These are phyloP conservation scores for Fulica atra DNA, from an alignment of 2,113 vertebrate species.

Conservation along the genomic window DNA sequence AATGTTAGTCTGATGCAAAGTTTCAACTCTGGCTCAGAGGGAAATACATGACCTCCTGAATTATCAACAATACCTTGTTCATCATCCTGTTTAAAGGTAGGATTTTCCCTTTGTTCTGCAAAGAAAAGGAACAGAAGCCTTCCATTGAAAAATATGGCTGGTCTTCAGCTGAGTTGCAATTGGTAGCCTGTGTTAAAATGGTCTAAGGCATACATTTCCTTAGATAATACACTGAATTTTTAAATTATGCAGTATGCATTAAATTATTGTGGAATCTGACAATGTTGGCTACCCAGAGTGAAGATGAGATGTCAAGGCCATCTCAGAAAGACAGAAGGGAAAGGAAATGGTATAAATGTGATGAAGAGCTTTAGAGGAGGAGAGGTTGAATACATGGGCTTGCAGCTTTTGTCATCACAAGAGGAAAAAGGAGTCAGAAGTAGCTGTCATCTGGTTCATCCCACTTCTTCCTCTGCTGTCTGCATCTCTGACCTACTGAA, in stretches of 20 bases:
- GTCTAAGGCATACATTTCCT: not conserved
- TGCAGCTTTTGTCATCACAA: not conserved
- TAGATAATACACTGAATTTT: not conserved
- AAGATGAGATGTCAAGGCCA: not conserved
- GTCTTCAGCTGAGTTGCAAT: not conserved
- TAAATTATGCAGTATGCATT: not conserved
- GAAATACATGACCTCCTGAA: not conserved
- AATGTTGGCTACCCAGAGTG: not conserved
- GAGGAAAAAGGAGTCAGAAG: not conserved
- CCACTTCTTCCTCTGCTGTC: not conserved
- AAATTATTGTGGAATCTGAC: not conserved
- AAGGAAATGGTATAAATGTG: not conserved
- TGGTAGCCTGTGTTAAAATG: not conserved
- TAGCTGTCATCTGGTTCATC: not conserved
- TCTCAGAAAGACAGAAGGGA: not conserved
- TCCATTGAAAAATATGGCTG: not conserved
- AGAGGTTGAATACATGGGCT: not conserved
- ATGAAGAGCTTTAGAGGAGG: not conserved
- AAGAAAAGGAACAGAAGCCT: not conserved
- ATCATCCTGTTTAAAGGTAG: not conserved
- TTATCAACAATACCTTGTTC: not conserved
- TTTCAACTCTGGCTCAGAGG: not conserved
- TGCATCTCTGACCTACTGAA: not conserved
- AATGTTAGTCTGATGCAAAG: not conserved
- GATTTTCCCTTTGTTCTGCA: not conserved